phyloP scores from a whole-genome alignment of 1,140 invertebrate species.

The Battus philenor region DNA sequence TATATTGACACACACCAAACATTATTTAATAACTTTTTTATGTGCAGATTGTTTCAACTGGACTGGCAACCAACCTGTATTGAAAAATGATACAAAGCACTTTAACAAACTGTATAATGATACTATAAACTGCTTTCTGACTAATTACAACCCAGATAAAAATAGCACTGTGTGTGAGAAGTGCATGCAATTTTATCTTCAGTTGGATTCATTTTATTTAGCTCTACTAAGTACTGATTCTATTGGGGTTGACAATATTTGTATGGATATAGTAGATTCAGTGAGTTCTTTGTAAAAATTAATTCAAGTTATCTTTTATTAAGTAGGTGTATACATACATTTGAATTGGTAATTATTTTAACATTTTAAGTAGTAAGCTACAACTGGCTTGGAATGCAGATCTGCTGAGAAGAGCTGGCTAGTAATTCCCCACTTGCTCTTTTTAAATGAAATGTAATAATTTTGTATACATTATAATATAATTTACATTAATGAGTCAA shows the following conservation, averaged over 20 bases:
- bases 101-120: conserved; percentile 70
- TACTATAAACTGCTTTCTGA: conserved; percentile 64
- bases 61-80: conserved; percentile 45
- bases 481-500: no score
- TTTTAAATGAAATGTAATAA: no score
- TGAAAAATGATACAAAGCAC: conserved; percentile 65
- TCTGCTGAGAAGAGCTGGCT: no score
- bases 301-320: no score
- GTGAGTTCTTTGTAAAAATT: conserved; percentile 50
- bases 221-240: conserved; percentile 72
- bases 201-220: conserved; percentile 74
- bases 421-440: no score
- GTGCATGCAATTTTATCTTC: conserved; percentile 73
- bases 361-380: no score
- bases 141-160: conserved; percentile 47
- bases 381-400: no score
- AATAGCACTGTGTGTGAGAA: conserved; percentile 63
- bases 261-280: conserved; percentile 78
- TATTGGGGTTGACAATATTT: conserved; percentile 75
- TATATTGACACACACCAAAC: no score
- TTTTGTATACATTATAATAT: no score
- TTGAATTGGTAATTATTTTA: no score
- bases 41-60: conserved; percentile 76
- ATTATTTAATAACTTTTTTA: background rate
- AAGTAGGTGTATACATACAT: no score